A percentile compares a stretch with the other conserved stretches of the same genome.
Conservation (phyloP, 2,888 invertebrate genomes). For the Hermaeophaga mercurialis region DNA sequence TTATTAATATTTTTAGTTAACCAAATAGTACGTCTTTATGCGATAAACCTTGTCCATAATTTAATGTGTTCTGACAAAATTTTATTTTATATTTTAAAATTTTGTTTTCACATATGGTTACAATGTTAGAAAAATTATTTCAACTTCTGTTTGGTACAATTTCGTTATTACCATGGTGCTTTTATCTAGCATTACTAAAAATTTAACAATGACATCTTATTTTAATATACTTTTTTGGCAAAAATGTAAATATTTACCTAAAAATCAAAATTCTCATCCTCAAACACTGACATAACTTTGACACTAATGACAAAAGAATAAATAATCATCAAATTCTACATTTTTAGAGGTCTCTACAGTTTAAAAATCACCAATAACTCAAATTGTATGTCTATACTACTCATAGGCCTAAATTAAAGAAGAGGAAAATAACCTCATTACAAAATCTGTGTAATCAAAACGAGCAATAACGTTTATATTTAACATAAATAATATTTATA, state of each 20-base stretch:
- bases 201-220: background rate
- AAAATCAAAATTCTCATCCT: conserved; percentile 15
- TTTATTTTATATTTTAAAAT: too few relatives aligned
- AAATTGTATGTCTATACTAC: too few relatives aligned
- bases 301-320: conserved; percentile 4
- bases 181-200: background rate
- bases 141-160: background rate
- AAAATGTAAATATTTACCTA: conserved; percentile 23
- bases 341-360: too few relatives aligned
- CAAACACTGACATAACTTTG: conserved; percentile 9
- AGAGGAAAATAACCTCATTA: conserved; percentile 1
- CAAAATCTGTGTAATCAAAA: background rate
- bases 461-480: too few relatives aligned
- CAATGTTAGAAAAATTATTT: background rate
- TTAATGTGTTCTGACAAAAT: too few relatives aligned
- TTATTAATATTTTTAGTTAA: too few relatives aligned
- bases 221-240: background rate
- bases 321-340: too few relatives aligned
- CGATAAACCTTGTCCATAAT: too few relatives aligned
- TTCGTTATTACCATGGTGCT: background rate
- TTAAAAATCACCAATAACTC: too few relatives aligned
- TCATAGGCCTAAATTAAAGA: too few relatives aligned
- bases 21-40: too few relatives aligned
- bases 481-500: too few relatives aligned
- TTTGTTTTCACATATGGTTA: conserved; percentile 21